Evolutionary conservation across 2,113 vertebrate genomes (phyloP).

Genomic region (Candoia aspera): DNA sequence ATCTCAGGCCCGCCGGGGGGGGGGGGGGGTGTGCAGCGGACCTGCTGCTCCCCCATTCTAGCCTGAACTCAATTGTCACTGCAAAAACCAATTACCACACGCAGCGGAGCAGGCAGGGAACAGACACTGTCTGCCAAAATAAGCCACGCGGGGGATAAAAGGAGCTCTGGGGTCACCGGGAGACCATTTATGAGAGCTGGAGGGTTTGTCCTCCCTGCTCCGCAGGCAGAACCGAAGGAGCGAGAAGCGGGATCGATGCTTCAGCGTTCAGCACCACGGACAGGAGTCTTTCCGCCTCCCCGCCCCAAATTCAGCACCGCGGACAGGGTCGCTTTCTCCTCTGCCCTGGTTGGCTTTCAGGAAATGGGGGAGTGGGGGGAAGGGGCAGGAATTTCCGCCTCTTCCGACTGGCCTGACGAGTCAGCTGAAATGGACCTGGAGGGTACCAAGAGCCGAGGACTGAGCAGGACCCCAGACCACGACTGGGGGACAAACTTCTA

Average conservation of each 20-base stretch:
- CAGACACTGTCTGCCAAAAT: background rate
- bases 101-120: accelerated
- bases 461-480: background rate
- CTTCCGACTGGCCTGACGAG: background rate
- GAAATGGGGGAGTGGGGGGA: background rate
- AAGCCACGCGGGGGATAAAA: background rate
- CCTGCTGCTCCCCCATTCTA: background rate
- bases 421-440: background rate
- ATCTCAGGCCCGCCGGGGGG: background rate
- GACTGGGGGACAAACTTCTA: too few species aligned
- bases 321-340: background rate
- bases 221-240: background rate
- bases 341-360: too few species aligned
- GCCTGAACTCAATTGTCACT: background rate
- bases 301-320: background rate
- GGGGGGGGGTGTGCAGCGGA: background rate
- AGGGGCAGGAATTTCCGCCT: background rate
- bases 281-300: background rate
- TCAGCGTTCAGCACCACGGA: background rate
- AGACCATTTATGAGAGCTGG: background rate
- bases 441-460: background rate
- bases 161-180: background rate
- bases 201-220: background rate
- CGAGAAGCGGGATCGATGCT: background rate
- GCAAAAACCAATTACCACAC: background rate